These are phyloP conservation scores for Calameuta idolon DNA, from an alignment of 2,888 invertebrate species.

Conservation along the genomic window DNA sequence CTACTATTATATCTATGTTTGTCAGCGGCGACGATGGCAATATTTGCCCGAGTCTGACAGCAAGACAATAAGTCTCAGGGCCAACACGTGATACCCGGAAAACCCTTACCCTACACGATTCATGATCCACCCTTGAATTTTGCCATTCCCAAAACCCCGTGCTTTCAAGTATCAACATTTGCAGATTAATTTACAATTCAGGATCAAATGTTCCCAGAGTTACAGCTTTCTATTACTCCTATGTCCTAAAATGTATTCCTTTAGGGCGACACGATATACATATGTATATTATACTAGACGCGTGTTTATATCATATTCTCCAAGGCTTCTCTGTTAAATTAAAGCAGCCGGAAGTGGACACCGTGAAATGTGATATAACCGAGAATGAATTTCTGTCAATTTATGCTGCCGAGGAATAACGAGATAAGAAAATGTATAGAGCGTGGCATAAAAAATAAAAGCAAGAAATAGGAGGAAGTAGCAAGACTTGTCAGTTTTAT, in stretches of 20 bases:
- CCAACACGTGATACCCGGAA: slow-evolving; percentile 54
- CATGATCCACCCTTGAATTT: slow-evolving; percentile 41
- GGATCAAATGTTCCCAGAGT: slow-evolving; percentile 30
- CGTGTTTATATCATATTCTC: background rate
- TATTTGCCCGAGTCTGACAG: slow-evolving; percentile 62
- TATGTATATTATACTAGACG: background rate
- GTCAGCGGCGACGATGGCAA: slow-evolving; percentile 58
- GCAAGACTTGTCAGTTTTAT: background rate
- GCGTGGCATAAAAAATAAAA: background rate
- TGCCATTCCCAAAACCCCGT: slow-evolving; percentile 25
- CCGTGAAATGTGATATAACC: background rate
- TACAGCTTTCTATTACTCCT: slow-evolving; percentile 4
- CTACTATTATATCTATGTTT: slow-evolving; percentile 11
- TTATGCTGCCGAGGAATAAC: too few relatives aligned
- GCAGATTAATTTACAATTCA: slow-evolving; percentile 43
- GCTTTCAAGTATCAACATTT: slow-evolving; percentile 42
- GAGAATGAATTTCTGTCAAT: background rate
- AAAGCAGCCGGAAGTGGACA: background rate
- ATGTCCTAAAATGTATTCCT: background rate
- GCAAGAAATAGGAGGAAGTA: background rate
- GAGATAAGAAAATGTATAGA: background rate
- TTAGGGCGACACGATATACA: background rate
- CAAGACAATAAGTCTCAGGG: slow-evolving; percentile 61
- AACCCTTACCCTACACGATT: slow-evolving; percentile 42
- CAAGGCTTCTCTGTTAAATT: background rate